Percentiles rank a stretch among this genome's conserved stretches.
phyloP scores from a whole-genome alignment of 2,888 invertebrate species.

The Lysandra coridon region DNA sequence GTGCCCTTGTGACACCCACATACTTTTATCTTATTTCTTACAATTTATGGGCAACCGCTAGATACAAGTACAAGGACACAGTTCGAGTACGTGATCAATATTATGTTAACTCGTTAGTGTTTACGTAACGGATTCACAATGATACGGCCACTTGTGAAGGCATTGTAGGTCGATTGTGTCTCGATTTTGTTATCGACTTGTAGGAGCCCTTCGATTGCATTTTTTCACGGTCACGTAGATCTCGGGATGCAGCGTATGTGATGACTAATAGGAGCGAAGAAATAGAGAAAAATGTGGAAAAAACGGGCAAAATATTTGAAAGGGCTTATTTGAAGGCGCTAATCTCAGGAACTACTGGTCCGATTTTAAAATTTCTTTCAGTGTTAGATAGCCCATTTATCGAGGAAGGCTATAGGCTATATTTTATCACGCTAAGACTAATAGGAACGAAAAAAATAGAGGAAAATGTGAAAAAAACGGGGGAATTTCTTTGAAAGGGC shows the following conservation, averaged over 20 bases:
- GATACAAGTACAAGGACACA: constrained; percentile 40
- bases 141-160: constrained; percentile 24
- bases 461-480: too few species aligned
- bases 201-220: constrained; percentile 6
- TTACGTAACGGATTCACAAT: constrained; percentile 32
- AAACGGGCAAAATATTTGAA: too few species aligned
- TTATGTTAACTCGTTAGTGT: constrained; percentile 36
- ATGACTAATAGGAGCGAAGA: too few species aligned
- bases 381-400: too few species aligned
- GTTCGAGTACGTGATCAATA: constrained; percentile 36
- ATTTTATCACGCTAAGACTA: too few species aligned
- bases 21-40: constrained; percentile 15
- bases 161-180: constrained; percentile 25
- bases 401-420: too few species aligned
- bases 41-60: background rate
- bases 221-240: background rate
- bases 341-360: too few species aligned
- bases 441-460: too few species aligned
- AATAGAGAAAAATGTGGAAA: too few species aligned
- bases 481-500: too few species aligned
- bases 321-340: too few species aligned
- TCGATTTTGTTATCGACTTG: constrained; percentile 21
- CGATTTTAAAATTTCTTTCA: too few species aligned
- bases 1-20: background rate
- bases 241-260: background rate